These are phyloP conservation scores for Anastrepha obliqua DNA, from an alignment of 1,140 invertebrate genomes.

Conservation along the genomic window DNA sequence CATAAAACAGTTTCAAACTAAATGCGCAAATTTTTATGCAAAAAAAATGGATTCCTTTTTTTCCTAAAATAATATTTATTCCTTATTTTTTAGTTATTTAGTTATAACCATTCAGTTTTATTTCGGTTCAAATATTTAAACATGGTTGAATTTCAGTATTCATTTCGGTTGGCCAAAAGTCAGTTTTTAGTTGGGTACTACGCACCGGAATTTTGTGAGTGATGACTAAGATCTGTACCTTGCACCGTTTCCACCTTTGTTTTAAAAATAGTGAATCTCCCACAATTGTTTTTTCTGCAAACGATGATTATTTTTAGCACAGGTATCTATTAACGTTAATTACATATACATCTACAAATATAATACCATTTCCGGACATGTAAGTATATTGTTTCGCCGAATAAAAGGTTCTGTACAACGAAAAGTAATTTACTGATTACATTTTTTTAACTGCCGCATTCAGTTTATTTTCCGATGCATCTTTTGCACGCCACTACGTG, in stretches of 20 bases:
- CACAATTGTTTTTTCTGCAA: background rate
- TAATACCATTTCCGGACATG: background rate
- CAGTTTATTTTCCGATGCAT: background rate
- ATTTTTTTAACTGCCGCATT: background rate
- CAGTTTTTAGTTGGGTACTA: too few relatives aligned
- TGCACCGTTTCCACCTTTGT: background rate
- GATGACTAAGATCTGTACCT: too few relatives aligned
- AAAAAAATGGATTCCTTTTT: too few relatives aligned
- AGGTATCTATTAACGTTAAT: background rate
- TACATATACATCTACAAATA: background rate
- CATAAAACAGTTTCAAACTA: too few relatives aligned
- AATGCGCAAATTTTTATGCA: too few relatives aligned
- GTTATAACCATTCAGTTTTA: too few relatives aligned
- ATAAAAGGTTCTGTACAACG: background rate
- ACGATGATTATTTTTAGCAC: background rate
- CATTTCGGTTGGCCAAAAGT: too few relatives aligned
- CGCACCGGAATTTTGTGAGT: too few relatives aligned
- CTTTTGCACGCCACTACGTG: background rate
- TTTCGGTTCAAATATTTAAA: too few relatives aligned
- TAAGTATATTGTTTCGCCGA: background rate
- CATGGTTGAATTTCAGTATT: too few relatives aligned
- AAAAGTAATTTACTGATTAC: conserved; percentile 21
- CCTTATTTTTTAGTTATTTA: too few relatives aligned
- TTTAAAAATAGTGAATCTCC: background rate
- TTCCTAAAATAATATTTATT: too few relatives aligned